Base-by-base conservation (phyloP, 1,140 invertebrate species). In the Solenopsis fugax region DNA sequence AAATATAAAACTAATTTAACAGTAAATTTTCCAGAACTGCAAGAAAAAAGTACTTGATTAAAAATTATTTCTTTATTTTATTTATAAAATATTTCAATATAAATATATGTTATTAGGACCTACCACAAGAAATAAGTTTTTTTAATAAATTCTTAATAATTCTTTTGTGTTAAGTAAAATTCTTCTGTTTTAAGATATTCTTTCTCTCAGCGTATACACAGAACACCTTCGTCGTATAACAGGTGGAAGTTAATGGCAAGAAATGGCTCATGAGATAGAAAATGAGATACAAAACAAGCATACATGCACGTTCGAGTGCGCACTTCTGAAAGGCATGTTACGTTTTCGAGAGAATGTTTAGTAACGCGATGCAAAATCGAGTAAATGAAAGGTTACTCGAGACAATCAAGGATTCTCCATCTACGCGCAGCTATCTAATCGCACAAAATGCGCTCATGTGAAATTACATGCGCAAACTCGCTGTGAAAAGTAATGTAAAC, bases 221-320 rank as follows among this genome's bases (percentile, higher is more conserved):
- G 29, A 29, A 1, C 71, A 45, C 34, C 76, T 87, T 84, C 48
- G 80, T 90, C 89, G 72, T 89, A 88, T 87, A 92, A 92, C 86
- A 87, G 73, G 86, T 89, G 69, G 88, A 52, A 87, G 88, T 88
- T 89, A 90, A 91, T 88, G 52, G 81, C 76, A 84, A 88, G 89
- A 88, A 76, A 89, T 12, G 12, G 18, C 9, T 52, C 29, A 50
- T 41, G 71, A 48, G 72, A 58, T 54, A 60, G 72, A 69, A 69
- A 86, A 75, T 16, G 54, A 29, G 29, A 29, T 29, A 29, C 29
- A 29, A 45, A 45, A 45, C 41, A 54, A 12, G n/a, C 2, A 29
- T 62, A 13, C 12, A 62, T 34, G 12, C 24, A 24, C 56, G 21
- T 60, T 60, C 10, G 21, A 34, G 65, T 52, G 29, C 45, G 41